Conservation (phyloP, 2,113 vertebrate genomes). For the Lanius ludovicianus region DNA sequence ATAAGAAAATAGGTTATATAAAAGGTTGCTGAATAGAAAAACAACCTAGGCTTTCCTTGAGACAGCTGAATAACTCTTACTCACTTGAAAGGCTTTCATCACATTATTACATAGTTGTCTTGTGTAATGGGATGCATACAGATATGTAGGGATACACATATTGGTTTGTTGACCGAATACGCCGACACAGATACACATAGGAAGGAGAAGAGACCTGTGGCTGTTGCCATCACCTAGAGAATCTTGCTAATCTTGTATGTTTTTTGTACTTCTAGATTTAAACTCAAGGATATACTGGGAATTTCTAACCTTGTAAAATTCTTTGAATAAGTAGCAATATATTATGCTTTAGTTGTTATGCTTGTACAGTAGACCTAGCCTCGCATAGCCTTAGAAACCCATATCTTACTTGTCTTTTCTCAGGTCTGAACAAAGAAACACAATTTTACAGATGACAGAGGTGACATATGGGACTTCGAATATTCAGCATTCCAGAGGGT, state of each 20-base stretch:
- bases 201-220: neutral
- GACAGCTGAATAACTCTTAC: neutral
- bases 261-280: neutral
- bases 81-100: neutral
- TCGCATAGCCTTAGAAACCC: neutral
- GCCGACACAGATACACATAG: neutral
- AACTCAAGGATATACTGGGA: neutral
- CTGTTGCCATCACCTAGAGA: neutral
- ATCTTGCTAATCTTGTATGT: neutral
- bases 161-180: too few species aligned
- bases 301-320: neutral
- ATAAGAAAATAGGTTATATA: neutral
- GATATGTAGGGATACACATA: too few species aligned
- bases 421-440: neutral
- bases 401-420: neutral
- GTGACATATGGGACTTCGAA: neutral
- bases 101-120: neutral
- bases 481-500: neutral
- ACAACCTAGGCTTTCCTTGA: neutral
- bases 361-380: neutral
- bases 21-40: neutral
- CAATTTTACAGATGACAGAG: neutral
- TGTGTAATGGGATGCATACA: neutral
- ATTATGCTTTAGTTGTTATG: neutral
- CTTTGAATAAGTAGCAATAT: neutral